phyloP scores from a whole-genome alignment of 2,888 invertebrate species.

The Nowickia ferox region DNA sequence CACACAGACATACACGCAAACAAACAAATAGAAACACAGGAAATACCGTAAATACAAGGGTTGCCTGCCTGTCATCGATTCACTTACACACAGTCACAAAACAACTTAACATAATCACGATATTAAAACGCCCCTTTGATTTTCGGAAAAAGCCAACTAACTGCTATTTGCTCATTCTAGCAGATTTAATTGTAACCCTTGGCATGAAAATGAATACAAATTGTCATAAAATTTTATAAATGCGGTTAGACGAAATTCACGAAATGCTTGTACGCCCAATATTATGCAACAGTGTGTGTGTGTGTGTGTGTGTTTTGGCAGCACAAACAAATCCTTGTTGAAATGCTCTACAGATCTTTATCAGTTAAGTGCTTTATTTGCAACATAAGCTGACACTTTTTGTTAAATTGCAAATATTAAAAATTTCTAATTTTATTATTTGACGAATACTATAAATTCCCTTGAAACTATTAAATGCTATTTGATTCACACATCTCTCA shows the following conservation, averaged over 20 bases:
- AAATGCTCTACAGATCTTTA: background rate
- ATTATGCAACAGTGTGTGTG: background rate
- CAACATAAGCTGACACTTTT: background rate
- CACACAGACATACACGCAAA: constrained; percentile 10
- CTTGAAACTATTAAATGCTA: no score
- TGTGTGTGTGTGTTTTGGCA: constrained; percentile 9
- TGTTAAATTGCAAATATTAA: background rate
- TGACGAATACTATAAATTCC: background rate
- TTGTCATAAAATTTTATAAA: constrained; percentile 69
- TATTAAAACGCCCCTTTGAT: constrained; percentile 70
- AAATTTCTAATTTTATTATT: background rate
- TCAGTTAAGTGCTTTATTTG: background rate
- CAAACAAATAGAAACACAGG: background rate
- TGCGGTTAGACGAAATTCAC: constrained; percentile 71
- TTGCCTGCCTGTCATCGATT: constrained; percentile 41
- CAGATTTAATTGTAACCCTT: constrained; percentile 58
- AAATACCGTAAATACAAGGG: constrained; percentile 50
- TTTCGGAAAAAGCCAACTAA: constrained; percentile 48
- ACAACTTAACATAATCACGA: constrained; percentile 62
- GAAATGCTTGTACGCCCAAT: background rate
- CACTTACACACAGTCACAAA: constrained; percentile 30
- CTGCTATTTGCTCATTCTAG: constrained; percentile 35
- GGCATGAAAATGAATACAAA: constrained; percentile 44
- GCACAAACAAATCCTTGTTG: constrained; percentile 53
- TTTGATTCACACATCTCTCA: no score